Percentiles rank a stretch among this genome's conserved stretches.
phyloP scores from a whole-genome alignment of 2,797 vertebrate species.

The Microctenopoma stevenorrisi region DNA sequence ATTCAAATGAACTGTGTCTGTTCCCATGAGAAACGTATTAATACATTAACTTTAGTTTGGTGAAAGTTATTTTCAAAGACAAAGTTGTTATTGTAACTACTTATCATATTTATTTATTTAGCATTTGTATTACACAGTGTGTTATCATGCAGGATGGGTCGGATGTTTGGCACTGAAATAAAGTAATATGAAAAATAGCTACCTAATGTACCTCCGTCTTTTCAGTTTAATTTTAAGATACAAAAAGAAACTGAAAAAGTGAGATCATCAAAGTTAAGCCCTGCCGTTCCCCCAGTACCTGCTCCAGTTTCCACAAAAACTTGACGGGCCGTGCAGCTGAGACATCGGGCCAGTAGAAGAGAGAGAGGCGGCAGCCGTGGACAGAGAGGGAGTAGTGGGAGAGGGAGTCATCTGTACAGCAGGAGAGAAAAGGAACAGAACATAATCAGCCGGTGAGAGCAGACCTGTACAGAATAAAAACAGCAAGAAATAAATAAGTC shows the following conservation, averaged over 20 bases:
- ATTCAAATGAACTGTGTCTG: too few relatives aligned
- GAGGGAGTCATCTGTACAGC: constrained; percentile 90
- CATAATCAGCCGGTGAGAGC: constrained; percentile 28
- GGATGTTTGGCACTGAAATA: constrained; percentile 15
- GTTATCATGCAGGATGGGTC: neutral
- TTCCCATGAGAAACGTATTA: too few relatives aligned
- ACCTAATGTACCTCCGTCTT: constrained; percentile 9
- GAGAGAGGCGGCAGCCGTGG: constrained; percentile 95
- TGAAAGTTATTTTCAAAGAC: too few relatives aligned
- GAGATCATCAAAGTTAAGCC: constrained; percentile 42
- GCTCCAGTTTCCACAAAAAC: constrained; percentile 98
- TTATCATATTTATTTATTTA: neutral
- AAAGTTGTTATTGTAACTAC: neutral
- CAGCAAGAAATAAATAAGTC: too few relatives aligned
- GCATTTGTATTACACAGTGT: neutral
- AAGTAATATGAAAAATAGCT: neutral
- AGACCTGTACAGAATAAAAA: neutral
- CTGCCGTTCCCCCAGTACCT: constrained; percentile 83
- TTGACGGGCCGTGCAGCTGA: constrained; percentile 94
- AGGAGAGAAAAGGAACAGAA: constrained; percentile 14
- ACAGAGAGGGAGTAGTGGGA: constrained; percentile 96
- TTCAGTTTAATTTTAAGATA: constrained; percentile 33
- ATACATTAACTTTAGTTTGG: too few relatives aligned
- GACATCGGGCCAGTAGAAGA: constrained; percentile 96
- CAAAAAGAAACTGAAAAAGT: constrained; percentile 14